A percentile compares a stretch with the other conserved stretches of the same genome.
phyloP scores from a whole-genome alignment of 2,888 invertebrate species.

The Onchidella celtica region DNA sequence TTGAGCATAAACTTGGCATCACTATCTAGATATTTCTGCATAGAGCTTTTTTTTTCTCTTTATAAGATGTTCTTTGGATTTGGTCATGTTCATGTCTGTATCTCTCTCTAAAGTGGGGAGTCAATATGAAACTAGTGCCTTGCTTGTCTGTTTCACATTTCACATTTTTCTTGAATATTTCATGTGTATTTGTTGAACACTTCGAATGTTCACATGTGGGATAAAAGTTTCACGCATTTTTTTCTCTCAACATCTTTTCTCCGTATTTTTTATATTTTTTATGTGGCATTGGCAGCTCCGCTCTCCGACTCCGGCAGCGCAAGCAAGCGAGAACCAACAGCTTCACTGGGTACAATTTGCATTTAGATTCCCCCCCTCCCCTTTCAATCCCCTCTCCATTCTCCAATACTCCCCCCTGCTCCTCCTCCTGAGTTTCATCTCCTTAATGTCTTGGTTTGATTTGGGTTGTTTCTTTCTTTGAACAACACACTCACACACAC shows the following conservation, averaged over 20 bases:
- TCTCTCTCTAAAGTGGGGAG: no score
- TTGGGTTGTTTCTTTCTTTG: no score
- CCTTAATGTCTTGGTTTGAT: neutral
- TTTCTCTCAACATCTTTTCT: no score
- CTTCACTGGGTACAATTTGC: conserved; percentile 43
- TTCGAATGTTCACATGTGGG: no score
- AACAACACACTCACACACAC: no score
- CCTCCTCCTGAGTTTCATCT: neutral
- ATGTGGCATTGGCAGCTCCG: conserved; percentile 31
- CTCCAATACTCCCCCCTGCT: neutral
- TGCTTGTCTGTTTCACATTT: no score
- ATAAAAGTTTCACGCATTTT: no score
- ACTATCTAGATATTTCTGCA: neutral
- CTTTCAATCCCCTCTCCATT: no score
- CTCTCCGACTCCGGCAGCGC: conserved; percentile 31
- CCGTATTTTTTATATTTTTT: conserved; percentile 16
- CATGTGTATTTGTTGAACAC: no score
- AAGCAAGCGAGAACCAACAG: conserved; percentile 41
- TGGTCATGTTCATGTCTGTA: neutral
- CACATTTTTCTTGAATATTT: no score
- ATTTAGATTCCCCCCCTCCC: conserved; percentile 19
- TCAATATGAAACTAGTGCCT: no score
- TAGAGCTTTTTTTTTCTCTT: no score
- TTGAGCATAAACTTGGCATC: neutral
- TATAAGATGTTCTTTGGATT: conserved; percentile 20